Conservation (phyloP, 2,797 vertebrate genomes). For the Enteromius trimaculatus region DNA sequence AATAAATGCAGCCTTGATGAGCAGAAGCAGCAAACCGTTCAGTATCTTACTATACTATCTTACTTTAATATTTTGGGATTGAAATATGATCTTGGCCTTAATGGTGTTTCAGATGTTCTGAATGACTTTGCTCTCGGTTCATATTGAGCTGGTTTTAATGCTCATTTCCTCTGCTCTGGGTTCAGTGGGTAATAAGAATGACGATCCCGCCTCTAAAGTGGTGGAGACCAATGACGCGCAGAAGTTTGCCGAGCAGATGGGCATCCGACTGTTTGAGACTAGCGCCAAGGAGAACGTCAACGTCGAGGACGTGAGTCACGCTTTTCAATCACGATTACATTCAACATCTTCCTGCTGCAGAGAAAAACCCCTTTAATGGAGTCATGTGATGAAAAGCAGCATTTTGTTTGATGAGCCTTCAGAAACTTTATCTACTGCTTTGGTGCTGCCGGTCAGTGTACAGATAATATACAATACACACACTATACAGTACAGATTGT, state of each 20-base stretch:
- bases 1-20: too few species aligned
- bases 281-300: conserved; percentile 99
- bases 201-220: conserved; percentile 96
- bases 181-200: conserved; percentile 97
- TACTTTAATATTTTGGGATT: neutral
- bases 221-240: conserved; percentile 97
- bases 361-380: neutral
- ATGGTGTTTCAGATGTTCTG: neutral
- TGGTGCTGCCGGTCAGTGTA: neutral
- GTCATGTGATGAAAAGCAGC: neutral
- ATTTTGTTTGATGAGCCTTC: neutral
- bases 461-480: too few species aligned
- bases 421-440: neutral
- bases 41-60: too few species aligned
- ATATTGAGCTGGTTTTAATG: neutral
- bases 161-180: neutral
- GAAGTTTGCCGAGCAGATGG: conserved; percentile 99
- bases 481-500: too few species aligned
- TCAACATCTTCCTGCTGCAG: neutral
- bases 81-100: neutral
- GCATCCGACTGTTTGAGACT: conserved; percentile 96
- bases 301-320: conserved; percentile 90
- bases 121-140: neutral
- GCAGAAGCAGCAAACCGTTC: too few species aligned
- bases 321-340: neutral